Conservation (phyloP, 2,113 vertebrate genomes). For the Rostratula benghalensis region DNA sequence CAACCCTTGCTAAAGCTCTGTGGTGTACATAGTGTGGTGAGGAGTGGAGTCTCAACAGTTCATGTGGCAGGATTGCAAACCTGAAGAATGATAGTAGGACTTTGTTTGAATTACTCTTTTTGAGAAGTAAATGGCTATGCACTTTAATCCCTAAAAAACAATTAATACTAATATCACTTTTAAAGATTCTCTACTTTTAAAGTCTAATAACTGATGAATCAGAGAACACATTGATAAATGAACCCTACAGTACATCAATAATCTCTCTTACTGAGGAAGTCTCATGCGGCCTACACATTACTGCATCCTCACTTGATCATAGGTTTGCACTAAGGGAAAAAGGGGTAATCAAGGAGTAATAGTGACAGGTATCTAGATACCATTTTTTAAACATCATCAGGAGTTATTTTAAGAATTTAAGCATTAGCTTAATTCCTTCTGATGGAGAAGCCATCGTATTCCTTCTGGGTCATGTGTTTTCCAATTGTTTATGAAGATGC, state of each 20-base stretch:
- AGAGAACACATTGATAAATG: background rate
- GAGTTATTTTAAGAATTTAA: background rate
- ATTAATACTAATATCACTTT: background rate
- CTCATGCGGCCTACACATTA: background rate
- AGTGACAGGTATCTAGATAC: background rate
- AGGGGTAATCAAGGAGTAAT: background rate
- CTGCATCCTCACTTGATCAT: background rate
- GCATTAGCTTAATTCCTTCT: background rate
- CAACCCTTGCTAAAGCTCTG: background rate
- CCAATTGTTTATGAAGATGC: background rate
- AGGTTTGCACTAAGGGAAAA: background rate
- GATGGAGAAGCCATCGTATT: background rate
- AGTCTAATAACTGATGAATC: background rate
- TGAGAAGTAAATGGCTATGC: background rate
- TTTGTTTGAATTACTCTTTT: background rate
- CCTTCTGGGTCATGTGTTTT: background rate
- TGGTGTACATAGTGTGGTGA: rapidly evolving
- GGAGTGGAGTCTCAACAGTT: background rate
- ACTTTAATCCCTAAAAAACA: background rate
- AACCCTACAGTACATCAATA: background rate
- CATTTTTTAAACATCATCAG: background rate
- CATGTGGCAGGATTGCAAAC: background rate
- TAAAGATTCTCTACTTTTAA: background rate
- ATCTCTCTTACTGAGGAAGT: background rate
- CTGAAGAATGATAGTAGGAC: background rate